Conservation (phyloP, 2,888 invertebrate species). For the Pammene fasciana region DNA sequence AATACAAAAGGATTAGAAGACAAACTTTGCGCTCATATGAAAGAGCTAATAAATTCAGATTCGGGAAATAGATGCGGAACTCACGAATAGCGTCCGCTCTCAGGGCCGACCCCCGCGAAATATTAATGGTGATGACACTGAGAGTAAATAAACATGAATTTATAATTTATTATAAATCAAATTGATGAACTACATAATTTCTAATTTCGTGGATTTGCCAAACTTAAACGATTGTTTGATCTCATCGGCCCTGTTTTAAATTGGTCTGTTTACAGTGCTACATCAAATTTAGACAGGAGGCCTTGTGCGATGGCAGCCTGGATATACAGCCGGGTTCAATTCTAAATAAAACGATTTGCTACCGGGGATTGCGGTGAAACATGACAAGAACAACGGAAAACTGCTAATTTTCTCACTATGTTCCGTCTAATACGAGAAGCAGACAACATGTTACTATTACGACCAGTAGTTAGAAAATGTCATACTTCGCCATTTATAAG, state of each 20-base stretch:
- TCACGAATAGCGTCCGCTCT: constrained; percentile 45
- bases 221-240: constrained; percentile 40
- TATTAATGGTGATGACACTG: constrained; percentile 46
- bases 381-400: constrained; percentile 24
- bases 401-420: constrained; percentile 14
- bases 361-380: constrained; percentile 14
- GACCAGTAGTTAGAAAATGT: neutral
- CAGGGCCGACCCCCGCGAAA: constrained; percentile 43
- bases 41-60: neutral
- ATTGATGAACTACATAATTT: constrained; percentile 27
- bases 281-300: constrained; percentile 45
- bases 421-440: neutral
- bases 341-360: constrained; percentile 21
- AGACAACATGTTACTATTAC: neutral
- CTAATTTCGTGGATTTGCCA: constrained; percentile 28
- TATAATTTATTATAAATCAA: constrained; percentile 46
- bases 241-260: constrained; percentile 38
- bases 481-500: too few species aligned
- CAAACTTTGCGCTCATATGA: too few species aligned
- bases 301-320: constrained; percentile 44
- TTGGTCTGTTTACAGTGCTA: constrained; percentile 45
- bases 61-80: constrained; percentile 46
- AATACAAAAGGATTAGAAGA: too few species aligned
- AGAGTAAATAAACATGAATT: constrained; percentile 50
- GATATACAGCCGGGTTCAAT: constrained; percentile 36